phyloP scores from a whole-genome alignment of 2,797 vertebrate genomes.

The Phylloscopus collybita region DNA sequence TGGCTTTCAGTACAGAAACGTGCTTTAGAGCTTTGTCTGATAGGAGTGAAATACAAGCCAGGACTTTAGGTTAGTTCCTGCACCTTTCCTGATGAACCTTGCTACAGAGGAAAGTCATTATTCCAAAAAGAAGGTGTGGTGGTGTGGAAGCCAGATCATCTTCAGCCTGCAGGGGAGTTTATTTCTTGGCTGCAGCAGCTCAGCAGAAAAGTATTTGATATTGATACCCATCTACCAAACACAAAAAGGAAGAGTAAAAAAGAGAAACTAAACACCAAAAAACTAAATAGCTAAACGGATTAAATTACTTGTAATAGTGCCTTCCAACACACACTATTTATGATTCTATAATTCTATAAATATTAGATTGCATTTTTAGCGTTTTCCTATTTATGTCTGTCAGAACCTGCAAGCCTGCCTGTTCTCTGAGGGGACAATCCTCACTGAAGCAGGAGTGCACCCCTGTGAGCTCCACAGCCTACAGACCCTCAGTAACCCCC shows the following conservation, averaged over 20 bases:
- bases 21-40: conserved; percentile 16
- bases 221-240: background rate
- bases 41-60: background rate
- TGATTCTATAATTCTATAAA: background rate
- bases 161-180: background rate
- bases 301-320: background rate
- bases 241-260: background rate
- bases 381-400: background rate
- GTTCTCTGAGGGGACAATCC: background rate
- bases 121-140: background rate
- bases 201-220: background rate
- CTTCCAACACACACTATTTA: background rate
- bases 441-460: background rate
- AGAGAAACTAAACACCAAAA: background rate
- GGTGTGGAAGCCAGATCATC: background rate
- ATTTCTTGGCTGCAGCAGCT: background rate
- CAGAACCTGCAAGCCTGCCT: background rate
- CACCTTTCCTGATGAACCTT: background rate
- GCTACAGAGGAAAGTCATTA: background rate
- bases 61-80: background rate
- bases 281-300: background rate
- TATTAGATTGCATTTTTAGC: background rate
- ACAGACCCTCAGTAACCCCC: background rate
- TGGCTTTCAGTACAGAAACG: background rate
- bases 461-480: background rate